phyloP scores from a whole-genome alignment of 2,888 invertebrate genomes.

The Timandra comae region DNA sequence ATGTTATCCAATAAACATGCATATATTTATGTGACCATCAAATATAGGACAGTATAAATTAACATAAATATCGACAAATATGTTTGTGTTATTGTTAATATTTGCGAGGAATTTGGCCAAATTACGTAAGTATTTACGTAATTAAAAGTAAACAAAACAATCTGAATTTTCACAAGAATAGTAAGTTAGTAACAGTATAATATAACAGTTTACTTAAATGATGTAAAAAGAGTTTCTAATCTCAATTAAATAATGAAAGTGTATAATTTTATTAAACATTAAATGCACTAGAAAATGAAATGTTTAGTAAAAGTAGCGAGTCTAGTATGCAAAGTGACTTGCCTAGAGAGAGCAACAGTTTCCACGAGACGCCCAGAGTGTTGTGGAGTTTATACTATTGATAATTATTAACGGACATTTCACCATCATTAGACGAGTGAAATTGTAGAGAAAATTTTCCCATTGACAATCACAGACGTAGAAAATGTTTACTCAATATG shows the following conservation, averaged over 20 bases:
- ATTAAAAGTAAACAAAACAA: too few relatives aligned
- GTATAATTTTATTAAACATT: conserved; percentile 6
- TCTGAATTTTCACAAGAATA: too few relatives aligned
- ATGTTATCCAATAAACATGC: not conserved
- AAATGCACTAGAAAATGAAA: conserved; percentile 4
- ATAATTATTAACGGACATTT: conserved; percentile 8
- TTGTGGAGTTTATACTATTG: conserved; percentile 6
- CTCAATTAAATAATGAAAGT: conserved; percentile 9
- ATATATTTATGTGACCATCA: conserved; percentile 4
- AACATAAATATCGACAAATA: too few relatives aligned
- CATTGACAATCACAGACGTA: not conserved
- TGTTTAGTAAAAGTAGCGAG: conserved; percentile 16
- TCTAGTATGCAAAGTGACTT: conserved; percentile 22
- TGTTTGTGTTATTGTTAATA: too few relatives aligned
- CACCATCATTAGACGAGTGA: conserved; percentile 11
- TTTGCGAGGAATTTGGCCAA: too few relatives aligned
- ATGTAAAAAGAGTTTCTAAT: too few relatives aligned
- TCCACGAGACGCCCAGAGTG: conserved; percentile 7
- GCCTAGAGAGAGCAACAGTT: conserved; percentile 10
- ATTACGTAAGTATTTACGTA: too few relatives aligned
- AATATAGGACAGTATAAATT: conserved; percentile 3
- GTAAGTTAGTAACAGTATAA: too few relatives aligned
- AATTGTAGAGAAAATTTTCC: conserved; percentile 18
- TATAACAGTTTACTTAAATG: too few relatives aligned
- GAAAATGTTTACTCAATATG: too few relatives aligned